phyloP scores from a whole-genome alignment of 2,797 vertebrate species.

The Threskiornis aethiopicus region DNA sequence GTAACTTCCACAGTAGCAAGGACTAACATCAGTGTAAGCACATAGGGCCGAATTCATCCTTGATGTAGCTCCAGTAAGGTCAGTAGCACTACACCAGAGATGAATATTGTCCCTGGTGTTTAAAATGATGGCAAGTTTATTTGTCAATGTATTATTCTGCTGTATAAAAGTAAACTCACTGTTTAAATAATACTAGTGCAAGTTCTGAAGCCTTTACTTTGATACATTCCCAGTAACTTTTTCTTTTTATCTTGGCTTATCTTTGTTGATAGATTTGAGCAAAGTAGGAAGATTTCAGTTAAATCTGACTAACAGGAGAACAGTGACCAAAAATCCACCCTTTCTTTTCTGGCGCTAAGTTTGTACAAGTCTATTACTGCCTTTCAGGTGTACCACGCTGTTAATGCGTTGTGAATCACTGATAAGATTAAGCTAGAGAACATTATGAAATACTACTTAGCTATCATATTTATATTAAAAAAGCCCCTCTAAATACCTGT shows the following conservation, averaged over 20 bases:
- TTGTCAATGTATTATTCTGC: not conserved
- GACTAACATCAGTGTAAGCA: not conserved
- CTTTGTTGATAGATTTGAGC: not conserved
- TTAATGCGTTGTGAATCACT: not conserved
- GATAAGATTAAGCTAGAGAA: not conserved
- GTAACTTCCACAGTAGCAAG: constrained; percentile 58
- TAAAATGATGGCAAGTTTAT: constrained; percentile 28
- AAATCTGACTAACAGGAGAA: not conserved
- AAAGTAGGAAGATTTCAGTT: not conserved
- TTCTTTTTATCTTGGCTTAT: not conserved
- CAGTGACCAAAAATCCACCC: not conserved
- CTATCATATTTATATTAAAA: not conserved
- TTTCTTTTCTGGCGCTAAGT: not conserved
- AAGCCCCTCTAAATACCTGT: constrained; percentile 80
- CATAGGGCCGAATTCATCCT: not conserved
- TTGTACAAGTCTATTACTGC: not conserved
- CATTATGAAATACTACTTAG: not conserved
- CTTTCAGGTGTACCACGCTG: not conserved
- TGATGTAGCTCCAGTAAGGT: not conserved
- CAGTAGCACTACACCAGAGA: not conserved
- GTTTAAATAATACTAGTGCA: not conserved
- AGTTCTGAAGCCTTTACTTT: not conserved
- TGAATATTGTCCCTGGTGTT: not conserved
- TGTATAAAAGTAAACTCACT: not conserved
- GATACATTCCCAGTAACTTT: not conserved